A percentile compares a stretch with the other conserved stretches of the same genome.
Conservation (phyloP, 2,113 vertebrate genomes). For the Osmerus mordax region DNA sequence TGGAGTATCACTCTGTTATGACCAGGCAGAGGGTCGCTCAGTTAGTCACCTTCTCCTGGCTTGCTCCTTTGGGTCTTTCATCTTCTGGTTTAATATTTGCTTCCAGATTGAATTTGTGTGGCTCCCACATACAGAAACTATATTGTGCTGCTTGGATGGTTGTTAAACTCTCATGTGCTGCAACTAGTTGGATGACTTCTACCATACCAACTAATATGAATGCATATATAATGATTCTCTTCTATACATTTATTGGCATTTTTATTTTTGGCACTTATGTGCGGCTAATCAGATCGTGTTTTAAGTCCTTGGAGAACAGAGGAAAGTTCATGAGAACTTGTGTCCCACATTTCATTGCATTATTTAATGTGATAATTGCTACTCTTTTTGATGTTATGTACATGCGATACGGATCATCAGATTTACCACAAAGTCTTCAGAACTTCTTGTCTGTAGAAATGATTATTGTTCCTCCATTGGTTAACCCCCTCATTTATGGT, state of each 20-base stretch:
- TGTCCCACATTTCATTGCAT: conserved; percentile 26
- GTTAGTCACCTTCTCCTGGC: no score
- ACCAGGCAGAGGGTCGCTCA: no score
- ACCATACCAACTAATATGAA: background rate
- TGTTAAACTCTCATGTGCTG: no score
- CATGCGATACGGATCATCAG: conserved; percentile 33
- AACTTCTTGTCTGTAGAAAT: conserved; percentile 37
- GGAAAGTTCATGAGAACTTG: conserved; percentile 37
- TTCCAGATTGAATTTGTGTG: no score
- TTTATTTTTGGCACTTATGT: conserved; percentile 20
- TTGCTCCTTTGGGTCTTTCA: no score
- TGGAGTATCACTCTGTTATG: no score
- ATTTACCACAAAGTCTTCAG: conserved; percentile 20
- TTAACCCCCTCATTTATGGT: conserved; percentile 45
- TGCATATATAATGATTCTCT: conserved; percentile 2
- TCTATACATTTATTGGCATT: background rate
- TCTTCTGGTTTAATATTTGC: no score
- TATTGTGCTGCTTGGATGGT: no score
- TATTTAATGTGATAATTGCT: conserved; percentile 28
- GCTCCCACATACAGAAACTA: no score
- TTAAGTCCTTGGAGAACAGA: conserved; percentile 23
- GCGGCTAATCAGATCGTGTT: conserved; percentile 22
- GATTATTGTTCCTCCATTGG: conserved; percentile 34
- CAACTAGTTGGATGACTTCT: no score
- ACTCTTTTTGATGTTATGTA: conserved; percentile 42